Conservation (phyloP, 2,113 vertebrate species). For the Scortum barcoo region DNA sequence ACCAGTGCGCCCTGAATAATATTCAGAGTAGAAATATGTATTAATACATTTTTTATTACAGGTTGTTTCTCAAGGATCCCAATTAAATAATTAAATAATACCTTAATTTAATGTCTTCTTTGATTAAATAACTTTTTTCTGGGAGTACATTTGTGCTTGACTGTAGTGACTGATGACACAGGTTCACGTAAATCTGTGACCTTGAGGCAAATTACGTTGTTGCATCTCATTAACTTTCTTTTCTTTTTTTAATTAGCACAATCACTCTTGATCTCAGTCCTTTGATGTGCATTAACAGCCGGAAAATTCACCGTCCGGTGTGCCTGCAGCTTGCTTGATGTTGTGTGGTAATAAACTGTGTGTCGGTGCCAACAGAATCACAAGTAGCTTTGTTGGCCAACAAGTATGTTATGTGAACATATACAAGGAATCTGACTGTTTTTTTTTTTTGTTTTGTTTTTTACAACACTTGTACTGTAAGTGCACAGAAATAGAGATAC, state of each 20-base stretch:
- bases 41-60: neutral
- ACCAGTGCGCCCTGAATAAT: too few relatives aligned
- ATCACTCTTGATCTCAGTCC: neutral
- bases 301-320: neutral
- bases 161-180: neutral
- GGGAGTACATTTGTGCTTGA: neutral
- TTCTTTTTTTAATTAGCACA: neutral
- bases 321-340: neutral
- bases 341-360: neutral
- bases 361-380: neutral
- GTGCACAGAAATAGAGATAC: too few relatives aligned
- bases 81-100: neutral
- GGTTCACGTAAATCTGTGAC: neutral
- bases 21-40: neutral
- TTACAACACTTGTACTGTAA: too few relatives aligned
- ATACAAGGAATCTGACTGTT: too few relatives aligned
- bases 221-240: neutral
- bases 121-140: neutral
- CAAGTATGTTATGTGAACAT: too few relatives aligned
- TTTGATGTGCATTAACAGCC: too few relatives aligned
- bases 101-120: neutral
- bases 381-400: too few relatives aligned
- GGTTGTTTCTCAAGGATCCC: neutral
- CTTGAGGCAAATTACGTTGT: neutral
- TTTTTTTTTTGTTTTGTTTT: too few relatives aligned